phyloP scores from a whole-genome alignment of 2,888 invertebrate species.

The Conchocele bisecta region DNA sequence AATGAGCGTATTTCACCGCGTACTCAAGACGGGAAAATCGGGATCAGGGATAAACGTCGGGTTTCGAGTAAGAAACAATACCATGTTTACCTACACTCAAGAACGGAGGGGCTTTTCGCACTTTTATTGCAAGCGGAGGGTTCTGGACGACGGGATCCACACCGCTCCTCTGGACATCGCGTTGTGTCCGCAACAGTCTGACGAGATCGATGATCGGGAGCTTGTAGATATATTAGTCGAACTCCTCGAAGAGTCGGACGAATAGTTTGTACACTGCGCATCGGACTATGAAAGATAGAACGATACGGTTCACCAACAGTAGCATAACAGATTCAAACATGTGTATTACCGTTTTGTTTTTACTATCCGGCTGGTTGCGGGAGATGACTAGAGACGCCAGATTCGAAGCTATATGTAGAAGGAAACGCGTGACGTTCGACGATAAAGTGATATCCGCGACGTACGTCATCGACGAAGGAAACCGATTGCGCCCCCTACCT shows the following conservation, averaged over 20 bases:
- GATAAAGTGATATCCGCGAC: no score
- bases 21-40: constrained; percentile 15
- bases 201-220: constrained; percentile 21
- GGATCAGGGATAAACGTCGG: constrained; percentile 22
- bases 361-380: no score
- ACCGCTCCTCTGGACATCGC: constrained; percentile 40
- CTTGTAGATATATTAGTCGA: constrained; percentile 10
- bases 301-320: no score
- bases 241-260: background rate
- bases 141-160: constrained; percentile 37
- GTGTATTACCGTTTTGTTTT: no score
- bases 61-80: constrained; percentile 29
- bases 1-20: constrained; percentile 27
- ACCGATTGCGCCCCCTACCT: no score
- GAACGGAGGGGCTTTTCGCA: constrained; percentile 38
- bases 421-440: no score
- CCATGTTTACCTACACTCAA: constrained; percentile 21
- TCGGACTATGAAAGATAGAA: no score
- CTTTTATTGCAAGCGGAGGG: constrained; percentile 41
- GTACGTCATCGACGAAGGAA: no score
- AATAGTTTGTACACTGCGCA: background rate
- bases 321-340: no score
- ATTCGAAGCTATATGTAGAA: no score
- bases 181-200: constrained; percentile 19
- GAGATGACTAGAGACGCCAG: no score